These are phyloP conservation scores for Panulirus ornatus DNA, from an alignment of 1,140 invertebrate genomes.

Conservation along the genomic window DNA sequence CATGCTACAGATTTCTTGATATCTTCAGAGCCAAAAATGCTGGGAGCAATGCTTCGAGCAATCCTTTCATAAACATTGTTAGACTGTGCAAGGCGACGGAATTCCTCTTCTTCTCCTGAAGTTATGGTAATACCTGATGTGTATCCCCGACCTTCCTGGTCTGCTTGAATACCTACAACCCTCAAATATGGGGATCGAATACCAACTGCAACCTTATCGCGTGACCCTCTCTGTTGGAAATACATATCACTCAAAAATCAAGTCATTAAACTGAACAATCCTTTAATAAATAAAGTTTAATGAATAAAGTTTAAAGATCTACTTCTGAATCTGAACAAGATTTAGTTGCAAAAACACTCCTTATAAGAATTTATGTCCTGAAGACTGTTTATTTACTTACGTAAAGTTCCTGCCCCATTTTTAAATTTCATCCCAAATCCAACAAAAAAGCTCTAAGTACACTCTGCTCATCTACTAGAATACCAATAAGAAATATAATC, in stretches of 20 bases:
- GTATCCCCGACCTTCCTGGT: conserved; percentile 87
- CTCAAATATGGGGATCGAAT: conserved; percentile 96
- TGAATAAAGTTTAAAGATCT: not conserved
- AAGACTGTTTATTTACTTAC: too few species aligned
- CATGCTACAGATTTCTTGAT: conserved; percentile 99
- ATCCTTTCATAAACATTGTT: conserved; percentile 94
- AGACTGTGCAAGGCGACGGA: conserved; percentile 89
- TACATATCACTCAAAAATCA: too few species aligned
- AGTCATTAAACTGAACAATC: not conserved
- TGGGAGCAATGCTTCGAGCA: conserved; percentile 95
- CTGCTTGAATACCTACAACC: conserved; percentile 94
- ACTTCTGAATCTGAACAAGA: too few species aligned
- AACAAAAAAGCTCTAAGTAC: too few species aligned
- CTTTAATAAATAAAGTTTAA: not conserved
- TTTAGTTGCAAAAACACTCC: too few species aligned
- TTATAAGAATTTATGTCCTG: too few species aligned
- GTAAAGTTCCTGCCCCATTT: too few species aligned
- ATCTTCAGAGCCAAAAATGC: conserved; percentile 96
- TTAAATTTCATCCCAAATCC: too few species aligned
- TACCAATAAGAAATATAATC: too few species aligned
- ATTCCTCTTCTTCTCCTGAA: conserved; percentile 94
- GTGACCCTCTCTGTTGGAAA: conserved; percentile 39
- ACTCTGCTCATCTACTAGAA: too few species aligned
- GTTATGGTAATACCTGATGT: conserved; percentile 78
- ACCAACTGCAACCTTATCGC: conserved; percentile 92